Evolutionary conservation across 2,888 invertebrate genomes (phyloP), one percentile per base, ranked within the genome.

Genomic region (Fragum fragum): DNA sequence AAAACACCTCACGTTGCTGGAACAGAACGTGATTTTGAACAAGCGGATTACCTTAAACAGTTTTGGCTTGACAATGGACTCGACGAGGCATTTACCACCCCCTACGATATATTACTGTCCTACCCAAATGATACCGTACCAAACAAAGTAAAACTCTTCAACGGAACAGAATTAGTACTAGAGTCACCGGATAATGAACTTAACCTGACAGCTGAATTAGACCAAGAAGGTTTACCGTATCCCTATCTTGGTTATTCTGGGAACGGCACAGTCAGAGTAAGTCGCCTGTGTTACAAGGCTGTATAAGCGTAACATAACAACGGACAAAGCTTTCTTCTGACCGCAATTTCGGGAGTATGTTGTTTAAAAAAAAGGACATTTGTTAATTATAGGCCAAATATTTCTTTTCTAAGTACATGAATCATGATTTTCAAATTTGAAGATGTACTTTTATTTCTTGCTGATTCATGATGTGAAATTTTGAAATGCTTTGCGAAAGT

Each of bases 221-320:
- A 89, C 26, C 79, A 87, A 9, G 87, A 89, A 69, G 90, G 89
- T 21, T 88, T 92, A 21, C 91, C 90, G 16, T 85, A 76, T 66
- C 91, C 91, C 3, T 93, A 90, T 79, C 90, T 91, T 57, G 92
- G 92, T 11, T 93, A 91, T 83, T 92, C 93, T 7, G 87, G 90
- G 11, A 85, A 89, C 28, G 92, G 92, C 42, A 88, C 77, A 36
- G 90, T 87, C 23, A 47, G 9, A 32, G 85, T 85, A 73, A 36
- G 73, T 29, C 6, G 32, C 32, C 32, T 36, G 32, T 36, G 32
- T 36, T 36, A 9, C 32, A 36, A 36, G n/a, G n/a, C n/a, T 36
- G 9, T 36, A 3, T 9, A 36, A 36, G 32, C 32, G 3, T 36
- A 9, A 36, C 9, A 36, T 36, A n/a, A n/a, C n/a, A n/a, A n/a